Evolutionary conservation across 2,797 vertebrate genomes (phyloP).

Genomic region (Valencia hispanica): DNA sequence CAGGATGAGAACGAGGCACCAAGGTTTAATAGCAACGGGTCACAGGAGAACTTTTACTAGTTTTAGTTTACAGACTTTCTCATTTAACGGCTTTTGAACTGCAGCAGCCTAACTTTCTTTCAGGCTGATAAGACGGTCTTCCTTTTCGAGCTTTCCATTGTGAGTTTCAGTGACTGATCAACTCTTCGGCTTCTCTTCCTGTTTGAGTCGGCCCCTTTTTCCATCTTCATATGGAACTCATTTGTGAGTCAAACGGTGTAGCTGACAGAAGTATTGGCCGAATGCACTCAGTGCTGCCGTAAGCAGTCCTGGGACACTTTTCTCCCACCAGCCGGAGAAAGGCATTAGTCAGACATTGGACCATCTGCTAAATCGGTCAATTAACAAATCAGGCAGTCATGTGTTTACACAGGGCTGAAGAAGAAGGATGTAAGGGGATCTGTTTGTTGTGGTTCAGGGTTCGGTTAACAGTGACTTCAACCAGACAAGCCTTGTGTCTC

Average conservation of each 20-base stretch:
- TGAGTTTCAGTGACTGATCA: conserved; percentile 34
- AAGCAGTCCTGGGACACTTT: conserved; percentile 48
- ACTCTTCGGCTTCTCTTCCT: conserved; percentile 47
- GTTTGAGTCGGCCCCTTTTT: conserved; percentile 36
- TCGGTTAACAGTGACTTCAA: not conserved
- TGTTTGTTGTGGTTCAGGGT: conserved; percentile 17
- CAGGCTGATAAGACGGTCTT: conserved; percentile 54
- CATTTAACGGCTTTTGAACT: conserved; percentile 27
- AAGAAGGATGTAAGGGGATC: conserved; percentile 15
- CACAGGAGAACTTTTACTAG: conserved; percentile 46
- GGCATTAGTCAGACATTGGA: conserved; percentile 43
- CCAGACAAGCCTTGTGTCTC: not conserved
- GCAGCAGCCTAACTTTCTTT: conserved; percentile 22
- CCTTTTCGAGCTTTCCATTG: conserved; percentile 37
- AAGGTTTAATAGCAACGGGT: conserved; percentile 51
- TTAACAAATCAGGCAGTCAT: conserved; percentile 17
- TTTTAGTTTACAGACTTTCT: conserved; percentile 9
- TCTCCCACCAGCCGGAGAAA: conserved; percentile 45
- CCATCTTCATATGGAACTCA: conserved; percentile 72
- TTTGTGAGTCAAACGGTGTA: conserved; percentile 52
- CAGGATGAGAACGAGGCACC: conserved; percentile 33
- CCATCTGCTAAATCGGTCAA: conserved; percentile 43
- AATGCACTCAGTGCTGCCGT: conserved; percentile 45
- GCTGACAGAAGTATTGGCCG: conserved; percentile 50
- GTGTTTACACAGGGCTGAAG: conserved; percentile 19